Evolutionary conservation across 2,888 invertebrate species (phyloP), one percentile per base, ranked within the genome.

Genomic region (Dyspetes luteomarginatus): DNA sequence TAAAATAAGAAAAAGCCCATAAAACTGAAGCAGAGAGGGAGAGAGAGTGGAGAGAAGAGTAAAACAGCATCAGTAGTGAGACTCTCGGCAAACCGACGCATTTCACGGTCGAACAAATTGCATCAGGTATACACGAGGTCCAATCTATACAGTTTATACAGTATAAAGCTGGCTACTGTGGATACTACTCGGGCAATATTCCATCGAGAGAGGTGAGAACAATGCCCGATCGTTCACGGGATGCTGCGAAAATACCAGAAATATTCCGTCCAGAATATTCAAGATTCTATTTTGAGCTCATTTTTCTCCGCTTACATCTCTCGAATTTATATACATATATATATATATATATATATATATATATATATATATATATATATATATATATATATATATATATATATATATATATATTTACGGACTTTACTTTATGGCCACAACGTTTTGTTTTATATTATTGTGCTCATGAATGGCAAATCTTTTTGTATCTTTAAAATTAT

Each of bases 61-160:
- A 55, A 71, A 69, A 64, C 28, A 50, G 52, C 75, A 43, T 60
- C 67, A 62, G 45, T 30, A 55, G 72, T 62, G 75, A 52, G 15
- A 5, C 48, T 15, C 48, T 71, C 80, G 72, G 73, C 76, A 81
- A 81, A 81, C 80, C 76, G 80, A 81, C 76, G 80, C 81, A 81
- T 82, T 82, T 82, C 82, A 82, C 78, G 82, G 71, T 81, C 81
- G 81, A 81, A 82, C 77, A 78, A 82, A 81, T 82, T 81, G 73
- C 77, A 81, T 73, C 76, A 76, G 80, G 76, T 76, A 76, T 76
- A 72, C 71, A 55, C 71, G 52, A 71, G 58, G 17, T 48, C n/a
- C 48, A 36, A 68, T 62, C 52, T 62, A 9, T 52, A 69, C 24
- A 56, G 48, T 19, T 50, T 50, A n/a, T n/a, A 64, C 22, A n/a